Evolutionary conservation across 2,797 vertebrate genomes (phyloP).

Genomic region (Gymnodraco acuticeps): DNA sequence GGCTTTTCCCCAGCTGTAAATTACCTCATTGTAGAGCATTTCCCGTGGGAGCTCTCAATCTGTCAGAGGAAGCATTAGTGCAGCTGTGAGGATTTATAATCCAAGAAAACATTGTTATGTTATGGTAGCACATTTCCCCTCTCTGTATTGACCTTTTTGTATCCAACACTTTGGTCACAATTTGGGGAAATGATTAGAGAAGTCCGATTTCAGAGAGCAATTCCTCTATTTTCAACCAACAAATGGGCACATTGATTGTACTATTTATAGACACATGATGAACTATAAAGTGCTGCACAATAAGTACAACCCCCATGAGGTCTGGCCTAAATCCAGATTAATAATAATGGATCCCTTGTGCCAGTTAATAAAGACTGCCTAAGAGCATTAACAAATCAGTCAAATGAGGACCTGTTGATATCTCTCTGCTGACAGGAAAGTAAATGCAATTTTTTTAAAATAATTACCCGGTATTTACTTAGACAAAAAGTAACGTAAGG

Average conservation of each 20-base stretch:
- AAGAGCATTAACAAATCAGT: constrained; percentile 37
- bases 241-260: constrained; percentile 58
- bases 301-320: constrained; percentile 40
- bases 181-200: constrained; percentile 6
- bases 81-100: constrained; percentile 25
- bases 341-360: constrained; percentile 75
- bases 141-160: not conserved
- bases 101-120: not conserved
- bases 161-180: constrained; percentile 21
- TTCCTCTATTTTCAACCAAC: constrained; percentile 29
- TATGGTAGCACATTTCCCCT: not conserved
- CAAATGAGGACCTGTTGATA: constrained; percentile 40
- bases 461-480: not conserved
- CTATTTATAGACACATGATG: constrained; percentile 59
- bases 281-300: constrained; percentile 43
- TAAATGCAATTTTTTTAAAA: not conserved
- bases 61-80: constrained; percentile 42
- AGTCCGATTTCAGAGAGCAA: constrained; percentile 7
- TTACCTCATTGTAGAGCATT: constrained; percentile 2
- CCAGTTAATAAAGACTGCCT: constrained; percentile 49
- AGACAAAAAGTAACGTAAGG: not conserved
- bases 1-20: not conserved
- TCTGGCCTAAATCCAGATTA: constrained; percentile 61
- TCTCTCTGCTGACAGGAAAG: not conserved
- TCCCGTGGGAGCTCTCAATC: constrained; percentile 23